Evolutionary conservation across 1,140 invertebrate genomes (phyloP).

Genomic region (Drosophila jambulina): DNA sequence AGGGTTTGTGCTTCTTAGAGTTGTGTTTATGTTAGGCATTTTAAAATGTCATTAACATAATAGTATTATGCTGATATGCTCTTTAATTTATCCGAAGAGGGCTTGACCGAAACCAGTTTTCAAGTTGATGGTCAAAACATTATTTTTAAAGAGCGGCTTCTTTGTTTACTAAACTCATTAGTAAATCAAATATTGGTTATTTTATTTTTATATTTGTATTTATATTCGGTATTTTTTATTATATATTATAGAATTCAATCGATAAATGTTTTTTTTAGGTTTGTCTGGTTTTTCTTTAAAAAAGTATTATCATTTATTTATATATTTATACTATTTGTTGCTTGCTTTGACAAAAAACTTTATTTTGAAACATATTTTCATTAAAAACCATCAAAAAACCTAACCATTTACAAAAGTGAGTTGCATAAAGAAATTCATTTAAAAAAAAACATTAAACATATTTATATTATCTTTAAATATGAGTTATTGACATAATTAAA

Average conservation of each 20-base stretch:
- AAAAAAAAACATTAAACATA: no score
- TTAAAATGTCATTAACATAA: background rate
- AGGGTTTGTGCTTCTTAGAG: background rate
- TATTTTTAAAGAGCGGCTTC: background rate
- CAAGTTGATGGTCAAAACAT: background rate
- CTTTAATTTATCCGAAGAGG: background rate
- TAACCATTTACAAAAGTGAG: no score
- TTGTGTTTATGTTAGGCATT: background rate
- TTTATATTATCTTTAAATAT: background rate
- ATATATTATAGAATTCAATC: background rate
- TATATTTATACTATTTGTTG: fast-evolving
- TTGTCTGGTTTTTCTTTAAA: background rate
- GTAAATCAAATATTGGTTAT: background rate
- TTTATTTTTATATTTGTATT: background rate
- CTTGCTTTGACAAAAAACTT: background rate
- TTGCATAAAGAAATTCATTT: no score
- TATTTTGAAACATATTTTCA: background rate
- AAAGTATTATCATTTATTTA: background rate
- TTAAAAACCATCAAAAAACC: no score
- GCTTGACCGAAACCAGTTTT: slow-evolving; percentile 3
- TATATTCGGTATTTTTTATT: background rate
- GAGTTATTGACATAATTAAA: background rate
- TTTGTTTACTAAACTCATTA: background rate
- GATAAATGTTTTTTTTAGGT: background rate
- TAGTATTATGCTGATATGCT: background rate